Percentiles rank a stretch among this genome's conserved stretches.
These are phyloP conservation scores for Myotis planiceps DNA, from an alignment of 2,797 vertebrate species.

Conservation along the genomic window DNA sequence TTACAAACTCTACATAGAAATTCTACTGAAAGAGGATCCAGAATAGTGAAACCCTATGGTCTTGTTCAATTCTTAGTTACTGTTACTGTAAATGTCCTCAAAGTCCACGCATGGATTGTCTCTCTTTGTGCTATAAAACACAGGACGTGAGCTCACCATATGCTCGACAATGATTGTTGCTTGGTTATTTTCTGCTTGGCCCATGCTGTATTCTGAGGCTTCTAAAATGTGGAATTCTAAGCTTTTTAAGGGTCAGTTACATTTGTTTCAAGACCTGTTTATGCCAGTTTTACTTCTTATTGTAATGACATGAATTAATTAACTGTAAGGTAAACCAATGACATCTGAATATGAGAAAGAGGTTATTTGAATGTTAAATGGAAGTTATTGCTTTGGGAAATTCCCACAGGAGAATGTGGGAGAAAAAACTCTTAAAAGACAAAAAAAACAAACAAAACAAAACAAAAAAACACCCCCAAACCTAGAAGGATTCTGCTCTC, in stretches of 20 bases:
- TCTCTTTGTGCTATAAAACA: not conserved
- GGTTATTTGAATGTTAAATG: not conserved
- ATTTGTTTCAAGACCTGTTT: not conserved
- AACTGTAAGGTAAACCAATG: not conserved
- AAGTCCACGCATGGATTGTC: not conserved
- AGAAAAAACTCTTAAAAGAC: not conserved
- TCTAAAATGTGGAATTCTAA: not conserved
- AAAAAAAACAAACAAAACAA: too few relatives aligned
- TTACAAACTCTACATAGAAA: not conserved
- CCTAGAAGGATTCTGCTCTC: not conserved
- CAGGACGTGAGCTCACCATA: fast-evolving
- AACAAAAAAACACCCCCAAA: not conserved
- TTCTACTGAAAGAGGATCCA: not conserved
- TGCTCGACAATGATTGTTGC: not conserved
- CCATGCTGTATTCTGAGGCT: not conserved
- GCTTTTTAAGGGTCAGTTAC: not conserved
- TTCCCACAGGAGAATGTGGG: not conserved
- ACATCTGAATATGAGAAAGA: not conserved
- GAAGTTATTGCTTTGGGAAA: not conserved
- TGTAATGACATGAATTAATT: not conserved
- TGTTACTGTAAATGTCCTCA: not conserved
- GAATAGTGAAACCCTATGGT: not conserved
- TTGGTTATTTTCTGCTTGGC: not conserved
- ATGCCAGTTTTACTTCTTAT: not conserved
- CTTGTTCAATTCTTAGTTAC: not conserved